These are phyloP conservation scores for Clarias fuscus DNA, from an alignment of 2,797 vertebrate species.

Conservation along the genomic window DNA sequence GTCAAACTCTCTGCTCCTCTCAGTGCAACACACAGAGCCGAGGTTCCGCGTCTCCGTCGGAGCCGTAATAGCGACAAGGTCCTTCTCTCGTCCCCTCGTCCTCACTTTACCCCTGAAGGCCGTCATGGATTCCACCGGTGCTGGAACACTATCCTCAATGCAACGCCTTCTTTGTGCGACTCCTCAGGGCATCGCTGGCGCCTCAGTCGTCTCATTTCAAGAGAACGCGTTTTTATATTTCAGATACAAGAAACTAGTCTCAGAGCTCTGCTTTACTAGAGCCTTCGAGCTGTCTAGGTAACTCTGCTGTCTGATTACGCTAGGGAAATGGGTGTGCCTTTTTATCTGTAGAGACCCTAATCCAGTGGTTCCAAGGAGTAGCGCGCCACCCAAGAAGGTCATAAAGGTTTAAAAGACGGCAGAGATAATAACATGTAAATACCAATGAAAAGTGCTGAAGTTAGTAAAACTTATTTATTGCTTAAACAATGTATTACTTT, in stretches of 20 bases:
- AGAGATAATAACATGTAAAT: not conserved
- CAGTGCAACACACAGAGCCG: not conserved
- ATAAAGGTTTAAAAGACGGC: not conserved
- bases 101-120: conserved; percentile 7
- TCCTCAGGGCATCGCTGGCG: not conserved
- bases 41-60: not conserved
- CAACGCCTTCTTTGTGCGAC: not conserved
- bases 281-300: not conserved
- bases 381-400: not conserved
- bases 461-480: too few relatives aligned
- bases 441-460: not conserved
- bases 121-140: not conserved
- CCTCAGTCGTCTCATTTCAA: not conserved
- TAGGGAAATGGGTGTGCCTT: not conserved
- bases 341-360: not conserved
- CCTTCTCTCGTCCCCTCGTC: not conserved
- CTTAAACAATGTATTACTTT: too few relatives aligned
- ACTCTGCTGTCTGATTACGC: not conserved
- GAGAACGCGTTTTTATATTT: not conserved
- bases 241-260: not conserved
- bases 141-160: conserved; percentile 13
- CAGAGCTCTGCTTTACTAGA: not conserved
- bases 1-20: not conserved
- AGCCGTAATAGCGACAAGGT: not conserved
- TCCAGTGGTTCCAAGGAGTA: not conserved